A percentile compares a stretch with the other conserved stretches of the same genome.
Conservation (phyloP, 2,888 invertebrate genomes). For the Drosophila merina region DNA sequence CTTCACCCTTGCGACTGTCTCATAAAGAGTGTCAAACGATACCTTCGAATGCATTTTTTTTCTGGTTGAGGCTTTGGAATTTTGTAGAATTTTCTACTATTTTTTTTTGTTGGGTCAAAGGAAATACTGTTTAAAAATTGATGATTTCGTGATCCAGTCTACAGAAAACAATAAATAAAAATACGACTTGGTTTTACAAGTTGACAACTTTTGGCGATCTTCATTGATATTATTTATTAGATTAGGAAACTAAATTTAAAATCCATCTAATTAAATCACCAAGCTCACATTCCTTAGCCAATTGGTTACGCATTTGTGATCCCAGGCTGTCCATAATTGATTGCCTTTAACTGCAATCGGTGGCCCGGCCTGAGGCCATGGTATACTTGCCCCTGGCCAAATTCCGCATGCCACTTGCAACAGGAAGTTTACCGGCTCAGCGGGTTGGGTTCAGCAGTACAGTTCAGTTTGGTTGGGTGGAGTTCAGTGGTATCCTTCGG, state of each 20-base stretch:
- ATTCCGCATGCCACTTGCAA: conserved; percentile 7
- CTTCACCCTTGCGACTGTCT: conserved; percentile 94
- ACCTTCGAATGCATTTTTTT: conserved; percentile 89
- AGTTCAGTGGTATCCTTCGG: conserved; percentile 3
- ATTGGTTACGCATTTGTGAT: conserved; percentile 1
- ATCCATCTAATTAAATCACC: conserved; percentile 3
- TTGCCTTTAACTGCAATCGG: conserved; percentile 24
- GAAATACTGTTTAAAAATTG: background rate
- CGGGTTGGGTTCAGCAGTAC: conserved; percentile 27
- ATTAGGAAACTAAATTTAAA: too few species aligned
- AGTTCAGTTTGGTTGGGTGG: conserved; percentile 18
- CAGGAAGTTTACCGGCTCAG: conserved; percentile 18
- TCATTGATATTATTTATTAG: too few species aligned
- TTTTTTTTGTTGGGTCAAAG: background rate
- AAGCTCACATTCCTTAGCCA: background rate
- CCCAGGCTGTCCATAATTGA: conserved; percentile 28
- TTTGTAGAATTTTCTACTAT: background rate
- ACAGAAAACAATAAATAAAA: background rate
- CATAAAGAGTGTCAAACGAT: conserved; percentile 97
- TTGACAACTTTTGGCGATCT: background rate
- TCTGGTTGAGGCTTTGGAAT: background rate
- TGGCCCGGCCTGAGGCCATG: conserved; percentile 3
- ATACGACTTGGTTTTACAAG: background rate
- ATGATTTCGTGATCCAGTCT: conserved; percentile 1
- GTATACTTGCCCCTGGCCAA: conserved; percentile 1